Base-by-base conservation (phyloP, 2,113 vertebrate genomes). In the Chaetops frenatus region DNA sequence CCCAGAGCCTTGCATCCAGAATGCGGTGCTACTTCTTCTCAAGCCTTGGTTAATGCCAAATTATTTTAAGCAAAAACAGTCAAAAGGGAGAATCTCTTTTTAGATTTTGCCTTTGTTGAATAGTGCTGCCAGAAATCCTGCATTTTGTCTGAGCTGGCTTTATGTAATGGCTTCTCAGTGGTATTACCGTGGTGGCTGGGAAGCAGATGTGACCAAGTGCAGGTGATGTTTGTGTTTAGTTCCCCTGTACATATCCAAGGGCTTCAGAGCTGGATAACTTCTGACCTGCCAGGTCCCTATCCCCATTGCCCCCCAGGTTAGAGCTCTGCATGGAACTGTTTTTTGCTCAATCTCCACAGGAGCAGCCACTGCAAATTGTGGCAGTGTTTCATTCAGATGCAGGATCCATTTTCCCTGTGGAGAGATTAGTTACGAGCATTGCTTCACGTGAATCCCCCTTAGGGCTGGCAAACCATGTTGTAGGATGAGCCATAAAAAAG, bases 21-120 rank as follows among this genome's bases (percentile, higher is more conserved):
- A 72, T 29, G 73, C 2, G 83, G 83, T 91, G 91, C 91, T 85
- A 36, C 74, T 96, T 83, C 47, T 90, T 81, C 62, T 88, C 81
- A 51, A 93, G 87, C 92, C 88, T 94, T 67, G 66, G 92, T 70
- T 82, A 73, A 83, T 74, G 81, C 74, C 93, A 83, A 93, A 83
- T 94, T 67, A 64, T 83, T 87, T 71, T 50, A 90, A 93, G 85
- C 62, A 88, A 86, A 95, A 90, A 66, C 66, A 56, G 44, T 61
- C 57, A 90, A 90, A 73, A 83, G 79, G 56, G 90, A 86, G 50
- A 72, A 60, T 71, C 61, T 83, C 72, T 76, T 84, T 88, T 79
- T 64, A 40, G 57, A 25, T 60, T 69, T n/a, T 15, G 45, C 66
- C 62, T 82, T 76, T 85, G 62, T 58, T 90, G 81, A 51, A 33